Evolutionary conservation across 2,888 invertebrate species (phyloP).

Genomic region (Archips crataeganus): DNA sequence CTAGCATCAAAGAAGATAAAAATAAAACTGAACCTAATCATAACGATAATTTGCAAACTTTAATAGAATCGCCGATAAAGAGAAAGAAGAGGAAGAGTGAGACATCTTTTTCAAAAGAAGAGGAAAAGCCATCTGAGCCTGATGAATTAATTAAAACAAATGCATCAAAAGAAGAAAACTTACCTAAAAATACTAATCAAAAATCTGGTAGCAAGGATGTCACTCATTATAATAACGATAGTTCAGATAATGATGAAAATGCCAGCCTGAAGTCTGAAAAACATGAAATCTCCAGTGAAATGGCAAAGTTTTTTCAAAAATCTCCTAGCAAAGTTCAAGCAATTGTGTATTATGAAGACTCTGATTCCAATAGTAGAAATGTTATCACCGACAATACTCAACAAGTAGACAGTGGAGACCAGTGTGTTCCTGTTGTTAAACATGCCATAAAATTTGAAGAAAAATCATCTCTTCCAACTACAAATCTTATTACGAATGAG

Average conservation of each 20-base stretch:
- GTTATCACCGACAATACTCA: slow-evolving; percentile 48
- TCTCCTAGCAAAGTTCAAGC: slow-evolving; percentile 58
- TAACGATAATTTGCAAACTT: slow-evolving; percentile 33
- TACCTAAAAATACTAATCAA: slow-evolving; percentile 25
- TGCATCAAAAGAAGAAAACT: slow-evolving; percentile 33
- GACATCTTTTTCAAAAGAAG: slow-evolving; percentile 7
- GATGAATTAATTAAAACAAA: slow-evolving; percentile 41
- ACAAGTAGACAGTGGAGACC: slow-evolving; percentile 61
- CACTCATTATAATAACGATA: slow-evolving; percentile 43
- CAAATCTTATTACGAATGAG: slow-evolving; percentile 22
- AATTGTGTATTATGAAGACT: slow-evolving; percentile 67
- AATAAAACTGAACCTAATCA: slow-evolving; percentile 32
- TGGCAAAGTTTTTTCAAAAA: slow-evolving; percentile 58
- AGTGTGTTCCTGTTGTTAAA: slow-evolving; percentile 72
- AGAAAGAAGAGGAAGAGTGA: slow-evolving; percentile 26
- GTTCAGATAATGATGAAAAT: slow-evolving; percentile 43
- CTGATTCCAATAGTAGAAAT: slow-evolving; percentile 63
- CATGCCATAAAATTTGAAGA: slow-evolving; percentile 47
- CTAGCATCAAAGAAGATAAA: neutral
- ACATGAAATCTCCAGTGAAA: slow-evolving; percentile 44
- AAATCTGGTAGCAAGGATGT: slow-evolving; percentile 31
- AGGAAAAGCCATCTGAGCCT: slow-evolving; percentile 45
- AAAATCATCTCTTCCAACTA: slow-evolving; percentile 13
- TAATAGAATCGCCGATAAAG: slow-evolving; percentile 31
- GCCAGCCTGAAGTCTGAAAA: slow-evolving; percentile 13